A percentile compares a stretch with the other conserved stretches of the same genome.
These are phyloP conservation scores for Montipora capricornis DNA, from an alignment of 64 coral and sea anemone genomes.

Conservation along the genomic window DNA sequence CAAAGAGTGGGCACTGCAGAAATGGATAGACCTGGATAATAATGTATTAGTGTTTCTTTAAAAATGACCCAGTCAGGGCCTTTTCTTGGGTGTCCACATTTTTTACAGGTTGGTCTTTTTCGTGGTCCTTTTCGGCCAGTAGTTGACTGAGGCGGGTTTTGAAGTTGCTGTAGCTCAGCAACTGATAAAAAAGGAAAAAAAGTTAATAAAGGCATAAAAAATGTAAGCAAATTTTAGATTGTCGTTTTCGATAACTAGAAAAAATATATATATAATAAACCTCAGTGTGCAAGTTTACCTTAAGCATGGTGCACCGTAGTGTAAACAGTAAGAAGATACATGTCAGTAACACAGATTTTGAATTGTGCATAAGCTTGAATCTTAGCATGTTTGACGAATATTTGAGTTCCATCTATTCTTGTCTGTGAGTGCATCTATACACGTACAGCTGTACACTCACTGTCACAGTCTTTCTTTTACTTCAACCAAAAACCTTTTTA, in stretches of 20 bases:
- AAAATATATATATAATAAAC: background rate
- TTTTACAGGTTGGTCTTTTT: conserved; percentile 58
- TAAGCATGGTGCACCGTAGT: background rate
- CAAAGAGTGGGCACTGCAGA: too few relatives aligned
- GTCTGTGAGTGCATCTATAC: background rate
- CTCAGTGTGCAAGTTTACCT: conserved; percentile 1
- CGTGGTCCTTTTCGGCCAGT: conserved; percentile 35
- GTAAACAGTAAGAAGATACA: background rate
- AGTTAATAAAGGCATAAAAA: conserved; percentile 34
- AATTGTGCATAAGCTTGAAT: background rate
- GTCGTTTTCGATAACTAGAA: background rate
- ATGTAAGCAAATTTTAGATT: background rate
- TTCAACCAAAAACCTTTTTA: background rate
- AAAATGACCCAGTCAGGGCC: background rate
- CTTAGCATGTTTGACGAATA: background rate
- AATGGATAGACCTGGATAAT: too few relatives aligned
- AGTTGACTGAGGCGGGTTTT: conserved; percentile 24
- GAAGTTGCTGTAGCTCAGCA: conserved; percentile 51
- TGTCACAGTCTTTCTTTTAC: background rate
- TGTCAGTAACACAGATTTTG: background rate
- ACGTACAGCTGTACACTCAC: background rate
- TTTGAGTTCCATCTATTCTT: background rate
- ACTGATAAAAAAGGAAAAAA: conserved; percentile 11
- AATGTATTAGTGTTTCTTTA: too few relatives aligned
- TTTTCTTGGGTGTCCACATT: conserved; percentile 48